phyloP scores from a whole-genome alignment of 2,888 invertebrate genomes.

The Perizoma flavofasciatum region DNA sequence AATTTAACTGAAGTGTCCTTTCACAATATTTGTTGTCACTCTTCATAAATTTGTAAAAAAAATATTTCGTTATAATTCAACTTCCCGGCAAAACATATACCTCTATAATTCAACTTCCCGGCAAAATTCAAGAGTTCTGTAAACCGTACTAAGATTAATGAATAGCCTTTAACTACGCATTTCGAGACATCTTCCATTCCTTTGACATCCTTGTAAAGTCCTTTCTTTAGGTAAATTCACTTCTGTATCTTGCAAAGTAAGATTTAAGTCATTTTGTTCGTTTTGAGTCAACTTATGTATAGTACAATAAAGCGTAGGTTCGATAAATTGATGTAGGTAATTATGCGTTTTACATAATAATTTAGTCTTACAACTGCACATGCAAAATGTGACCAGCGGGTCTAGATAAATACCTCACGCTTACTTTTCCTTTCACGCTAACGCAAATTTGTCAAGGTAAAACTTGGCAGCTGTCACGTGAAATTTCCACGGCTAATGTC shows the following conservation, averaged over 20 bases:
- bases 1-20: too few relatives aligned
- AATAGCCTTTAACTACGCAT: conserved; percentile 17
- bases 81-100: conserved; percentile 14
- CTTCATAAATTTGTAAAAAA: not conserved
- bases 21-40: not conserved
- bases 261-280: conserved; percentile 5
- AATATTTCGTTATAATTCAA: too few relatives aligned
- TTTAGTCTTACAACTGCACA: too few relatives aligned
- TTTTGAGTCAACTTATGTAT: not conserved
- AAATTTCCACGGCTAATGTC: too few relatives aligned
- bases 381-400: too few relatives aligned
- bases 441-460: too few relatives aligned
- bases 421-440: too few relatives aligned
- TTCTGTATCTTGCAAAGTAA: not conserved
- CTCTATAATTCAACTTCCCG: conserved; percentile 14
- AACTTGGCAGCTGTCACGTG: too few relatives aligned
- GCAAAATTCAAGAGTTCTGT: conserved; percentile 18
- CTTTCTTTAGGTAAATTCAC: conserved; percentile 6
- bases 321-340: too few relatives aligned
- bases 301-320: too few relatives aligned
- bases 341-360: too few relatives aligned
- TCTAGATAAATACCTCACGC: too few relatives aligned
- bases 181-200: conserved; percentile 17
- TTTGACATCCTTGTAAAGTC: conserved; percentile 7
- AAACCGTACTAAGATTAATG: conserved; percentile 16